Conservation (phyloP, 2,797 vertebrate genomes). For the Sebastiscus albofasciatus region DNA sequence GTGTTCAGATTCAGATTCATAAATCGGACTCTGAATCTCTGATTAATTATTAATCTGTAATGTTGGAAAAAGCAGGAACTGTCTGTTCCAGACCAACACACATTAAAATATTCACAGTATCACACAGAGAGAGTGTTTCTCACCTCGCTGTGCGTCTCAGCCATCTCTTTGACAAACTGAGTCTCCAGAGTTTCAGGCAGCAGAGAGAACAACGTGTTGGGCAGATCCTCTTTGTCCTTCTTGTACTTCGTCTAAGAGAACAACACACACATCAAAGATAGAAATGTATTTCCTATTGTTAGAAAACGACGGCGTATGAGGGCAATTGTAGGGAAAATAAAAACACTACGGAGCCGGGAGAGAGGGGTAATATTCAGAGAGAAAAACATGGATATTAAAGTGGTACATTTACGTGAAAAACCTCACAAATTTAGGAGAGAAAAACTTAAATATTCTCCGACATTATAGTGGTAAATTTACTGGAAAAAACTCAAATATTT, state of each 20-base stretch:
- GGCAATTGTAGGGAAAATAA: too few species aligned
- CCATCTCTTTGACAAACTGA: slow-evolving; percentile 69
- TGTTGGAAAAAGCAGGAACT: not conserved
- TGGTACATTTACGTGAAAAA: too few species aligned
- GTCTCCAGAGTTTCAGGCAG: slow-evolving; percentile 68
- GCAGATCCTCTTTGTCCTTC: slow-evolving; percentile 62
- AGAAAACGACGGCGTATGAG: not conserved
- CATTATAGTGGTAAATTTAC: too few species aligned
- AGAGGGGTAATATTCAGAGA: too few species aligned
- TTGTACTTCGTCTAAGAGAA: slow-evolving; percentile 69
- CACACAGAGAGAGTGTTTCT: not conserved
- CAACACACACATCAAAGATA: not conserved
- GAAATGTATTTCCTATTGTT: not conserved
- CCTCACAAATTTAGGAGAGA: rapidly evolving
- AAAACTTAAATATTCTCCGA: too few species aligned
- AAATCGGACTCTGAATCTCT: not conserved
- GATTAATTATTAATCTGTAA: not conserved
- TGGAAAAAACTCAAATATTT: too few species aligned
- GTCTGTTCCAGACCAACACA: not conserved
- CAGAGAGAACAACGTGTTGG: slow-evolving; percentile 51
- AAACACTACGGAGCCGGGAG: too few species aligned
- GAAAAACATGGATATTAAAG: too few species aligned
- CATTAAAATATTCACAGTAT: not conserved
- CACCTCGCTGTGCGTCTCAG: slow-evolving; percentile 83
- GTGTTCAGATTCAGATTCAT: not conserved